Evolutionary conservation across 2,888 invertebrate genomes (phyloP), one percentile per base, ranked within the genome.

Genomic region (Mythimna albipuncta): DNA sequence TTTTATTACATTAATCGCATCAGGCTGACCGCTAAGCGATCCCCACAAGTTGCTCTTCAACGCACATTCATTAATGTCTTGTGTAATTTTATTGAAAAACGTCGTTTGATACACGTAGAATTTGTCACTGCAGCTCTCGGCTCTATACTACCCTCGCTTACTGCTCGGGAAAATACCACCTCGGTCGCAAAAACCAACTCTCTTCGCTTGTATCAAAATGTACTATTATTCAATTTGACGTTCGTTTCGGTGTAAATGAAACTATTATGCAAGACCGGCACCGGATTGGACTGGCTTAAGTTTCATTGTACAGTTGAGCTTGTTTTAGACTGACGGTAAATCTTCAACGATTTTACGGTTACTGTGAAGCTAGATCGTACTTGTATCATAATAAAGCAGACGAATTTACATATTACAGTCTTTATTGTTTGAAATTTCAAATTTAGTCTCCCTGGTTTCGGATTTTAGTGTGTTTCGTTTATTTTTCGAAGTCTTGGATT

Each of bases 301-400:
- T 90, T 90, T 90, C 89, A 90, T 90, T 89, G 90, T 91, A 87
- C 82, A 89, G 87, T 89, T 83, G 88, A 89, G 91, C 89, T 91
- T 89, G 89, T 88, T 91, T 89, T 85, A 88, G 86, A 88, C 87
- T 89, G 87, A 89, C 89, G 87, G 88, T 88, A 86, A 90, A 91
- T 90, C 90, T 91, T 89, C 85, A 88, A 84, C 85, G 86, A 89
- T 91, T 91, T 89, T 83, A 89, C 88, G 87, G 89, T 85, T 83
- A 81, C 83, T 77, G 83, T 78, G 73, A 82, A 79, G 85, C 82
- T 83, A 77, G 85, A 81, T 85, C 84, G 82, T 80, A 83, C 84
- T 86, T 85, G 88, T 87, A 89, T 89, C 86, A 88, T 87, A 88
- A 89, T 88, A 88, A 86, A 84, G 83, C 85, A 76, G 81, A 71